phyloP scores from a whole-genome alignment of 2,113 vertebrate species.

The Megaptera novaeangliae region DNA sequence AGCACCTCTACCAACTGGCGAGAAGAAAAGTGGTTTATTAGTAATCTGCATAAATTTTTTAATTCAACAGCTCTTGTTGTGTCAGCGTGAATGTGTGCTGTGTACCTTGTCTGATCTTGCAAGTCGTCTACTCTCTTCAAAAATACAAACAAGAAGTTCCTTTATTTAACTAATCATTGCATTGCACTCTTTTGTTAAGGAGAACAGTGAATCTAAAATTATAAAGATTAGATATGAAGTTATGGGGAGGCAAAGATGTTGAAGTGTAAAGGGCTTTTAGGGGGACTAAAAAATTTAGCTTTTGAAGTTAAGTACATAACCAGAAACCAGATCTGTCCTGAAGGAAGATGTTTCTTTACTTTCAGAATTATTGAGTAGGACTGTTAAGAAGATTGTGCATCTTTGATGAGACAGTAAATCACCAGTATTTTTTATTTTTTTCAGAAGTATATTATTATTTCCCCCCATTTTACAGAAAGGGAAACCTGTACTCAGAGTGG shows the following conservation, averaged over 20 bases:
- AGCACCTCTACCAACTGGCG: neutral
- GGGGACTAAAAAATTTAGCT: neutral
- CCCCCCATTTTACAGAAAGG: neutral
- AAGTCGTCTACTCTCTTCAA: neutral
- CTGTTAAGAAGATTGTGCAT: neutral
- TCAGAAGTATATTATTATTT: neutral
- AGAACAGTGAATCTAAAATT: neutral
- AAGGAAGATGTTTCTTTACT: neutral
- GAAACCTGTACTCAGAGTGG: neutral
- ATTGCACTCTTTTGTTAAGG: neutral
- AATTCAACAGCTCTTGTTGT: neutral
- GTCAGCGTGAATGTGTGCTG: neutral
- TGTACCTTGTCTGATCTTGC: neutral
- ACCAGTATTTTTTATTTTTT: neutral
- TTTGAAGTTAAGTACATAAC: conserved; percentile 7
- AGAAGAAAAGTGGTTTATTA: neutral
- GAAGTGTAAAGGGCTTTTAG: neutral
- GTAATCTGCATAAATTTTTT: neutral
- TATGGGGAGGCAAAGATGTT: neutral
- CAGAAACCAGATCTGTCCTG: neutral
- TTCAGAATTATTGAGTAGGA: conserved; percentile 1
- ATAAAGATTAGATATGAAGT: neutral
- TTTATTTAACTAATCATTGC: neutral
- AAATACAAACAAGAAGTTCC: conserved; percentile 1
- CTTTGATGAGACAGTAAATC: neutral